Evolutionary conservation across 2,888 invertebrate species (phyloP), one percentile per base, ranked within the genome.

Genomic region (Nomada fabriciana): DNA sequence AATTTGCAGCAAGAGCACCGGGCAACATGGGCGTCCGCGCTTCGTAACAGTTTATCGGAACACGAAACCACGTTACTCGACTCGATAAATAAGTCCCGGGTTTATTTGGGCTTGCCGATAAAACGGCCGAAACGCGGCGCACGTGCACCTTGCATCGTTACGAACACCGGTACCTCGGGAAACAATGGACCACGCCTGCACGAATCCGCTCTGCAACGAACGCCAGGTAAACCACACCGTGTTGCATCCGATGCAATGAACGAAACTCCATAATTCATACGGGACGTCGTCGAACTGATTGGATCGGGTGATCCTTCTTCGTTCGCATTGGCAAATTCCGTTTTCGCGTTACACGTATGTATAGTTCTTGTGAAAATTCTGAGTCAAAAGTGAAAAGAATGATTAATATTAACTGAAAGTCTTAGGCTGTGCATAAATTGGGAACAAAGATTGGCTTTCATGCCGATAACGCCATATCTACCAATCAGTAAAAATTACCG

Each of bases 41-140:
- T 85, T 83, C 86, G 87, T 87, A 85, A 86, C 84, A 84, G 83
- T 84, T 89, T 87, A 87, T 89, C 89, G 84, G 70, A 82, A 87
- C 85, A 82, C 84, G 85, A 84, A 84, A 89, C 80, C 84, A 63
- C 82, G 86, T 87, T 89, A 82, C 79, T 76, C 78, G 85, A 59
- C 69, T 76, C 86, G 90, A 88, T 89, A 89, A 89, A 90, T 86
- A 88, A 89, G 89, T 89, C 81, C 82, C 72, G 79, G 83, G 85
- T 88, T 90, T 86, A 84, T 89, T 89, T 83, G 80, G 80, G 75
- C 76, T 70, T 57, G 83, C 65, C 80, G 83, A 83, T 83, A 80
- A 83, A 80, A 53, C 72, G 55, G 36, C 55, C 59, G 68, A 82
- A 76, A 82, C 55, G 65, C 69, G 43, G n/a, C 61, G n/a, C 64